Evolutionary conservation across 2,113 vertebrate species (phyloP).

Genomic region (Balaeniceps rex): DNA sequence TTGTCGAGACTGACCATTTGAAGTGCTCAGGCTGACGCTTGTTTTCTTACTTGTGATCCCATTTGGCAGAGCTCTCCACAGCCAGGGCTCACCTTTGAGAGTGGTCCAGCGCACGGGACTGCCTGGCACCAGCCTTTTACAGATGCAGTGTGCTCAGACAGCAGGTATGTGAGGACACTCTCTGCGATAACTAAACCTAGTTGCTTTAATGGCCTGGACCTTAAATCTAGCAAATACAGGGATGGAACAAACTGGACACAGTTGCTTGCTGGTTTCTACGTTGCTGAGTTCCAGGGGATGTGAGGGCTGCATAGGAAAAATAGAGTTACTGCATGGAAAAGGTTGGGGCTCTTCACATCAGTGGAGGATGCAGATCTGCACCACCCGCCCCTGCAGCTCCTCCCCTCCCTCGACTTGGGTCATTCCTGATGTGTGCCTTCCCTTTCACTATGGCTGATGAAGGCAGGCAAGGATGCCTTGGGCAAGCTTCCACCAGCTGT

Average conservation of each 20-base stretch:
- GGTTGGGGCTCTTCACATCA: background rate
- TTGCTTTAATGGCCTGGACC: background rate
- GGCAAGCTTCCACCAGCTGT: background rate
- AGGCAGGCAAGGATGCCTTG: background rate
- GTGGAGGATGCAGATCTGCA: background rate
- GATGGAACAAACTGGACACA: background rate
- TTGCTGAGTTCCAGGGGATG: background rate
- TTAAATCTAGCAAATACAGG: background rate
- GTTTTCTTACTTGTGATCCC: background rate
- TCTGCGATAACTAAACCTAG: background rate
- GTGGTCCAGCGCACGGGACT: background rate
- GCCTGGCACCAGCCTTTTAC: background rate
- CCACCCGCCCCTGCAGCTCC: background rate
- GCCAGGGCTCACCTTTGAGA: background rate
- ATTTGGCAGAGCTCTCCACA: background rate
- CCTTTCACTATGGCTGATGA: background rate
- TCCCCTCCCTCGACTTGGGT: background rate
- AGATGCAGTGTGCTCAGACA: background rate
- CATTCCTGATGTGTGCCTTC: background rate
- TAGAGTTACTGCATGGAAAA: background rate
- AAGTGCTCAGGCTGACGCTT: background rate
- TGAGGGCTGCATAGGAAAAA: background rate
- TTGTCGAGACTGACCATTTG: slow-evolving; percentile 28
- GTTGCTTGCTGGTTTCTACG: background rate
- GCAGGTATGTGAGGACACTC: background rate